Conservation (phyloP, 2,113 vertebrate genomes). For the Vidua macroura region DNA sequence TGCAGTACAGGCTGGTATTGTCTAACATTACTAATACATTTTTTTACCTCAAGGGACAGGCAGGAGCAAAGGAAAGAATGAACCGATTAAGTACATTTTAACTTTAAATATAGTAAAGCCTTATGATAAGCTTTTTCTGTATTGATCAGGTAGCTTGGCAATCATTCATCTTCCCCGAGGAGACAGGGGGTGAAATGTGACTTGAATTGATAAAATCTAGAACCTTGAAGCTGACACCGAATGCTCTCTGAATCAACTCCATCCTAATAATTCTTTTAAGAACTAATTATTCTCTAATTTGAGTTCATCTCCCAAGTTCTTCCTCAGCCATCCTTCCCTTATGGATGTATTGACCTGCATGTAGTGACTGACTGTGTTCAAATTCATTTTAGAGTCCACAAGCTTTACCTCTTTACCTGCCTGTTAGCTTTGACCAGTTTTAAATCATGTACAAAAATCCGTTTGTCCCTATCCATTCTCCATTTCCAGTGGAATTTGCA, state of each 20-base stretch:
- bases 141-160: slow-evolving; percentile 47
- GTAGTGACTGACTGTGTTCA: background rate
- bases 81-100: slow-evolving; percentile 43
- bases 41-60: slow-evolving; percentile 11
- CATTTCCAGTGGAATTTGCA: background rate
- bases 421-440: background rate
- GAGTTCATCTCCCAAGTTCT: background rate
- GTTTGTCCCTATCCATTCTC: background rate
- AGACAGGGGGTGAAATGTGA: slow-evolving; percentile 7
- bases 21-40: background rate
- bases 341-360: background rate
- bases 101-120: slow-evolving; percentile 28
- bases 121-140: slow-evolving; percentile 45
- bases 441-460: background rate
- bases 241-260: background rate
- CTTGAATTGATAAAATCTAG: background rate
- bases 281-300: background rate
- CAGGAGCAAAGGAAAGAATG: slow-evolving; percentile 1
- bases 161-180: slow-evolving; percentile 27
- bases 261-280: background rate
- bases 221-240: background rate
- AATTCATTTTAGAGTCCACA: background rate
- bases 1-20: background rate
- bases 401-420: background rate
- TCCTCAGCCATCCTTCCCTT: background rate